These are phyloP conservation scores for Pachypanchax playfairii DNA, from an alignment of 2,113 vertebrate species.

Conservation along the genomic window DNA sequence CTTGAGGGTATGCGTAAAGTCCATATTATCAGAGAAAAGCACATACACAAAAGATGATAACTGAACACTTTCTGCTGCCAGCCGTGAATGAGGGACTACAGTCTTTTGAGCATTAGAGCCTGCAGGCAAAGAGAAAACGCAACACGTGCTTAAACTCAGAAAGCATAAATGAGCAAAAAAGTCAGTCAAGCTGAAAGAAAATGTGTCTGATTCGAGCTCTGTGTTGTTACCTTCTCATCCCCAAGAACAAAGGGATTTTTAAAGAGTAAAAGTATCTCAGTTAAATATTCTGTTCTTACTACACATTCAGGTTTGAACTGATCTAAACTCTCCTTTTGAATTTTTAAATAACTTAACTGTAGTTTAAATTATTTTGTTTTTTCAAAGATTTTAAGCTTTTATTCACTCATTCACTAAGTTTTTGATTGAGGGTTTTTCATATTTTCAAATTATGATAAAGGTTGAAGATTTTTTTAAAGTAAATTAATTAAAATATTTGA, in stretches of 20 bases:
- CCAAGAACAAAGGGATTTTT: constrained; percentile 17
- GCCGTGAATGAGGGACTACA: constrained; percentile 1
- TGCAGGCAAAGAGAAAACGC: constrained; percentile 32
- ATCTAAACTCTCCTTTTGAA: constrained; percentile 12
- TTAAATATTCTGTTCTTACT: constrained; percentile 29
- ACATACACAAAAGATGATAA: constrained; percentile 5
- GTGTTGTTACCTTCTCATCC: constrained; percentile 14
- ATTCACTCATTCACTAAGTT: no score
- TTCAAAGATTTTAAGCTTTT: no score
- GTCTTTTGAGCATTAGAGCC: constrained; percentile 13
- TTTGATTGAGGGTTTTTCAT: no score
- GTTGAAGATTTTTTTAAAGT: no score
- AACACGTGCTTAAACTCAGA: constrained; percentile 9
- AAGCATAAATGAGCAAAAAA: constrained; percentile 10
- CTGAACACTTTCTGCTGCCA: constrained; percentile 11
- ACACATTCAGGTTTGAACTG: no score
- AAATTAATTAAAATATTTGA: no score
- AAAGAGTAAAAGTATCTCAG: constrained; percentile 25
- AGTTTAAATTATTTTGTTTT: no score
- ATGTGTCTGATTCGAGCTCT: constrained; percentile 3
- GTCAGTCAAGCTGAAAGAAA: constrained; percentile 19
- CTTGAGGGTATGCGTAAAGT: neutral
- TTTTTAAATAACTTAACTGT: neutral
- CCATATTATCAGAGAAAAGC: neutral
- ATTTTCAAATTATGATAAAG: no score